These are phyloP conservation scores for Antechinus stuartii DNA, from an alignment of 2,113 vertebrate genomes.

Conservation along the genomic window DNA sequence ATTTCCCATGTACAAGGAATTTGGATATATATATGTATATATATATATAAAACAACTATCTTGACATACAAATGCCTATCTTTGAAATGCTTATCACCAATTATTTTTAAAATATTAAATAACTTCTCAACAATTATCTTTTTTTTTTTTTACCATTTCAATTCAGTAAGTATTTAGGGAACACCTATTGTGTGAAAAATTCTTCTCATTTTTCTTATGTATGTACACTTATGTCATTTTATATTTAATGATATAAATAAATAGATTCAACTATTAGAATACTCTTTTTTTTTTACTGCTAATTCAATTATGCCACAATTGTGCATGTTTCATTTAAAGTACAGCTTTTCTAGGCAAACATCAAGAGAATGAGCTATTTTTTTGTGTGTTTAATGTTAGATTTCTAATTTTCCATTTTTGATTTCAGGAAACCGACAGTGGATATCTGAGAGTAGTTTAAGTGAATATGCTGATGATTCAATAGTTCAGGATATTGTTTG, in stretches of 20 bases:
- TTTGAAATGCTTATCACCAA: not conserved
- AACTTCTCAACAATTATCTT: not conserved
- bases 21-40: not conserved
- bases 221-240: slow-evolving; percentile 19
- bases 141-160: not conserved
- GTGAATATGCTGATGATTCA: slow-evolving; percentile 61
- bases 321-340: not conserved
- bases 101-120: not conserved
- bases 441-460: slow-evolving; percentile 75
- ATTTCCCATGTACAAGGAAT: not conserved
- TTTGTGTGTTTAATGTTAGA: not conserved
- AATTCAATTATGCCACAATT: slow-evolving; percentile 29
- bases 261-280: not conserved
- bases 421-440: slow-evolving; percentile 80
- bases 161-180: not conserved
- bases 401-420: slow-evolving; percentile 13
- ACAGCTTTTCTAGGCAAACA: not conserved
- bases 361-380: not conserved
- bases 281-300: not conserved
- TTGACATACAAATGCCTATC: not conserved
- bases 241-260: slow-evolving; percentile 14
- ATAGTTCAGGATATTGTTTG: slow-evolving; percentile 53
- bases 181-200: not conserved
- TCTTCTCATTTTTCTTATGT: not conserved
- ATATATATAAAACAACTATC: not conserved